Evolutionary conservation across 2,888 invertebrate species (phyloP).

Genomic region (Drosophila fungiperda): DNA sequence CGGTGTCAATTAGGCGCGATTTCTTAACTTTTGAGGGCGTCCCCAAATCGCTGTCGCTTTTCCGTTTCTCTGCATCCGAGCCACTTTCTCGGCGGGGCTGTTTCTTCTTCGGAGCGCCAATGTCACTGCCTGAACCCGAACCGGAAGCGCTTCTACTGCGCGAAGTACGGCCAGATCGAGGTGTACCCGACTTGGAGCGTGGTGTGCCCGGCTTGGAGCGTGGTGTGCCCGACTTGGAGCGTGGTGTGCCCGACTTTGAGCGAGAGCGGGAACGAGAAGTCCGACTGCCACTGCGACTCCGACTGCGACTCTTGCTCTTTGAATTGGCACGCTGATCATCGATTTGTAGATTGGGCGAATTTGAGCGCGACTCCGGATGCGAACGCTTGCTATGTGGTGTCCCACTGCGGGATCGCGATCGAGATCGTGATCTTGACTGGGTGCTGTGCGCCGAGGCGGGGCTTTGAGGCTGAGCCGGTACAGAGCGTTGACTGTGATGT

Average conservation of each 20-base stretch:
- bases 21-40: slow-evolving; percentile 86
- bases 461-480: slow-evolving; percentile 49
- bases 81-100: slow-evolving; percentile 85
- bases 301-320: slow-evolving; percentile 66
- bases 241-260: slow-evolving; percentile 63
- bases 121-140: slow-evolving; percentile 82
- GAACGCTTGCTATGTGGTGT: slow-evolving; percentile 64
- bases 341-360: slow-evolving; percentile 86
- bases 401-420: slow-evolving; percentile 65
- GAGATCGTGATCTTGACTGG: slow-evolving; percentile 63
- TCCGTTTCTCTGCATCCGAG: slow-evolving; percentile 85
- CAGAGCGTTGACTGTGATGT: slow-evolving; percentile 35
- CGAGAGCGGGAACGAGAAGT: slow-evolving; percentile 60
- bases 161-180: slow-evolving; percentile 46
- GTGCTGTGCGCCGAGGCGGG: slow-evolving; percentile 46
- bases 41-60: slow-evolving; percentile 67
- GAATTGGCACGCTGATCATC: slow-evolving; percentile 85
- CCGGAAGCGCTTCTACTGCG: slow-evolving; percentile 76
- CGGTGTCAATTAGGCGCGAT: slow-evolving; percentile 88
- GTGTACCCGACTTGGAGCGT: slow-evolving; percentile 58
- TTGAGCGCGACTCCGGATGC: slow-evolving; percentile 85
- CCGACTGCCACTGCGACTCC: slow-evolving; percentile 79
- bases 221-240: slow-evolving; percentile 34
- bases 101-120: slow-evolving; percentile 80
- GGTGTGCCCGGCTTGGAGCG: slow-evolving; percentile 70